Base-by-base conservation (phyloP, 2,888 invertebrate species). In the Drosophila mimetica region DNA sequence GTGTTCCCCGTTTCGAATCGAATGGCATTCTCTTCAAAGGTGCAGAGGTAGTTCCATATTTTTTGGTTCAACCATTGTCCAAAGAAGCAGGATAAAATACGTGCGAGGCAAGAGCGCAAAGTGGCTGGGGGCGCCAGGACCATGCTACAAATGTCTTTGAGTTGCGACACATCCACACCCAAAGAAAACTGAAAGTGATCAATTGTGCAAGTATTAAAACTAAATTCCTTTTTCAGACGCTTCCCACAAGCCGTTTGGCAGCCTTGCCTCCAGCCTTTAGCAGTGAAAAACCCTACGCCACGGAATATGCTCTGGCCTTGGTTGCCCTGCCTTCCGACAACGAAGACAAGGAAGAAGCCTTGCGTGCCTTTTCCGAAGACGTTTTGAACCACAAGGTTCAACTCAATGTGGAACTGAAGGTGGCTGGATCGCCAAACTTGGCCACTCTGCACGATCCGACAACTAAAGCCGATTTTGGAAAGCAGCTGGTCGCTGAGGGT, bases 241-340 rank as follows among this genome's bases (percentile, higher is more conserved):
- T 97, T 34, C 93, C 94, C 76, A 91, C 93, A 20, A 94, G 94
- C 47, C 94, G 95, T 71, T 93, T 98, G 85, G 98, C 98, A n/a
- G 92, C 94, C 13, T 93, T 99, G 72, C 98, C 99, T 0, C 92
- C 95, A 22, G 94, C 95, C 58, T 96, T 96, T 87, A 93, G 94
- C 34, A 91, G 93, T 2, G 95, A 97, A 58, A 95, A 95, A 65
- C 94, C 96, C 42, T 97, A 95, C 90, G 99, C 98, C 1, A 94
- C 94, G n/a, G 98, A 98, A 90, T 98, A 97, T 90, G 92, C 93
- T 2, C 93, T 99, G 65, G 97, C 98, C 30, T 96, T 97, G 89
- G 95, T 97, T 30, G 93, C 94, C 83, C 94, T 98, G 90, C 98
- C 98, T 7, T 92, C 94, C 60, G 99, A 99, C 92, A 96, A 96